Percentiles rank a stretch among this genome's conserved stretches.
Conservation (phyloP, 2,888 invertebrate species). For the Lepidochitona cinerea region DNA sequence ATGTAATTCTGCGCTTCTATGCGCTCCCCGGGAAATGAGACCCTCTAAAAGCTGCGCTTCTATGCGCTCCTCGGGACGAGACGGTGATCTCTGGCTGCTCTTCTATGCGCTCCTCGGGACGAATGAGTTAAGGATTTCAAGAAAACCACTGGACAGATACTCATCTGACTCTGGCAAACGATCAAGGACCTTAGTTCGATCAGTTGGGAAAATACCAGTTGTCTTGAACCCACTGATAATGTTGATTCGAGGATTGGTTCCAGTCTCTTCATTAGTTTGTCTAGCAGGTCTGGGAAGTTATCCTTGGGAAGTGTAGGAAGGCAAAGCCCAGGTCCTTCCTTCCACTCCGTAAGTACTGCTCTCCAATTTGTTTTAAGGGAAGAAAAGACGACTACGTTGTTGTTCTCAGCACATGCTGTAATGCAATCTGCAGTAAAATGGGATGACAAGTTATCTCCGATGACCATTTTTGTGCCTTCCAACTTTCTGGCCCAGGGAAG, state of each 20-base stretch:
- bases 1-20: no score
- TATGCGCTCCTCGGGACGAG: no score
- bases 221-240: background rate
- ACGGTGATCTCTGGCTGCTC: no score
- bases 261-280: background rate
- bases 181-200: background rate
- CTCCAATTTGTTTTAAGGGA: background rate
- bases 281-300: background rate
- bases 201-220: background rate
- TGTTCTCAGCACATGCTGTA: no score
- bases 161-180: background rate
- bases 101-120: no score
- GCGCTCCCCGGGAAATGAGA: no score
- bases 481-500: conserved; percentile 49
- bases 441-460: conserved; percentile 66
- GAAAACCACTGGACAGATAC: no score
- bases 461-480: conserved; percentile 59
- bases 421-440: conserved; percentile 11
- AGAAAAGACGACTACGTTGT: background rate
- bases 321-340: background rate
- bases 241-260: background rate
- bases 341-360: background rate
- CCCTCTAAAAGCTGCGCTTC: no score
- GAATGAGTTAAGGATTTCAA: no score
- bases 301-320: background rate